Evolutionary conservation across 2,113 vertebrate genomes (phyloP).

Genomic region (Pan troglodytes): NHGRI_mPanTro3-v2.1_pri NC_072398.2:194051501-194052000

Average conservation of each 20-base stretch:
- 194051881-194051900: not conserved
- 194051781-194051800: not conserved
- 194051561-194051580: not conserved
- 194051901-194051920: not conserved
- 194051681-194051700: not conserved
- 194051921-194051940: not conserved
- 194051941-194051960: not conserved
- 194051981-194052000: not conserved
- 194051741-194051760: not conserved
- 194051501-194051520: not conserved
- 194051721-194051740: not conserved
- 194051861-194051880: not conserved
- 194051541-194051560: not conserved
- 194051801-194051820: not conserved
- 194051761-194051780: not conserved
- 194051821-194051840: not conserved
- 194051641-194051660: not conserved
- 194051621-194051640: not conserved
- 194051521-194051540: rapidly evolving
- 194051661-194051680: not conserved
- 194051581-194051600: not conserved
- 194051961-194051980: not conserved
- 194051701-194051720: not conserved
- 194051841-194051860: not conserved
- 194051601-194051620: not conserved